Evolutionary conservation across 2,113 vertebrate genomes (phyloP).

Genomic region (Pandion haliaetus): DNA sequence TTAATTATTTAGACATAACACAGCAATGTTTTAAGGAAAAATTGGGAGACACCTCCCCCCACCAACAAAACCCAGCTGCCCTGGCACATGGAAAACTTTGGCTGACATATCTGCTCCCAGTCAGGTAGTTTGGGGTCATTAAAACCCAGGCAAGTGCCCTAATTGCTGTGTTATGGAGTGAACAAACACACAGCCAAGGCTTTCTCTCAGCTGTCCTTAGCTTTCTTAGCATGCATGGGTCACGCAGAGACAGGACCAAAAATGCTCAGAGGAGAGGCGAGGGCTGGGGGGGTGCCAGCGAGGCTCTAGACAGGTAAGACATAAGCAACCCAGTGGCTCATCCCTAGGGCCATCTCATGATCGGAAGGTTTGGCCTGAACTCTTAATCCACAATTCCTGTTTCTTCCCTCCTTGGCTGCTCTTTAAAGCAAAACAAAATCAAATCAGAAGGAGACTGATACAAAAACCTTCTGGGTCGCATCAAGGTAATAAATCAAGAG

Average conservation of each 20-base stretch:
- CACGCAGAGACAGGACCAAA: not conserved
- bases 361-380: not conserved
- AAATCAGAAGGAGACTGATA: conserved; percentile 54
- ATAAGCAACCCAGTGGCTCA: not conserved
- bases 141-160: not conserved
- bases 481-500: conserved; percentile 73
- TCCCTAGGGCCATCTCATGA: not conserved
- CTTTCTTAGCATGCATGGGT: not conserved
- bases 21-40: not conserved
- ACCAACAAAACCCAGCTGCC: not conserved
- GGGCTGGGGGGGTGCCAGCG: not conserved
- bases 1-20: not conserved
- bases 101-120: not conserved
- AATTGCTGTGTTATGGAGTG: not conserved
- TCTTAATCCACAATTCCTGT: conserved; percentile 40
- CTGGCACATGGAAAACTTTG: not conserved
- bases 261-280: not conserved
- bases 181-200: not conserved
- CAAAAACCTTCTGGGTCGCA: conserved; percentile 69
- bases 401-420: not conserved
- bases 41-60: not conserved
- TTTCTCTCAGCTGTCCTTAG: not conserved
- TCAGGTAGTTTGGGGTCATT: not conserved
- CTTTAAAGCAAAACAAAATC: conserved; percentile 35
- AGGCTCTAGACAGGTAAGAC: not conserved